phyloP scores from a whole-genome alignment of 23 tunicate species.

The Ascidia mentula region DNA sequence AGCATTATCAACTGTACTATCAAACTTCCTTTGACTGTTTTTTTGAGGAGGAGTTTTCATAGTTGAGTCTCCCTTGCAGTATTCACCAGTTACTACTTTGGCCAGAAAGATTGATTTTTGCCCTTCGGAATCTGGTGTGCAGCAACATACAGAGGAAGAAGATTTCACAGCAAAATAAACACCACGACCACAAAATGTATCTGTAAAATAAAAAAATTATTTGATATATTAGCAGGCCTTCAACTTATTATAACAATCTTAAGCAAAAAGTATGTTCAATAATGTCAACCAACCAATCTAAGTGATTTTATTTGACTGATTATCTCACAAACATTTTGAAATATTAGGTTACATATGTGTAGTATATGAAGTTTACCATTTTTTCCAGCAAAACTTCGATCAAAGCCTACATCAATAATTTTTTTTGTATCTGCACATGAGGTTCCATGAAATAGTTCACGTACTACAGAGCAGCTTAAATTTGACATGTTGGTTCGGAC shows the following conservation, averaged over 20 bases:
- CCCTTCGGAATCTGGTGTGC: background rate
- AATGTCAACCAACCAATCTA: no score
- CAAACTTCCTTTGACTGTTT: background rate
- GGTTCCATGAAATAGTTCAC: slow-evolving; percentile 1
- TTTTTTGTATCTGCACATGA: background rate
- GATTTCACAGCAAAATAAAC: slow-evolving; percentile 19
- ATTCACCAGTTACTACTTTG: slow-evolving; percentile 15
- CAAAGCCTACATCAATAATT: slow-evolving; percentile 1
- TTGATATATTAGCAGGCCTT: no score
- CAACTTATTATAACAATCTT: no score
- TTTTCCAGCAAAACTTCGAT: slow-evolving; percentile 19
- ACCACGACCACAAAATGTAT: background rate
- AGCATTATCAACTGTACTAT: slow-evolving; percentile 3
- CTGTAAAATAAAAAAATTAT: background rate
- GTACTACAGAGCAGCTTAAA: background rate
- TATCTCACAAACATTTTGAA: no score
- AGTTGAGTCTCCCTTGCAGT: background rate
- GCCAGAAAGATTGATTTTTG: slow-evolving; percentile 4
- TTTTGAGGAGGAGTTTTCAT: slow-evolving; percentile 15
- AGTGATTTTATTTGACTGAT: no score
- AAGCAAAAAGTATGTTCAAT: no score
- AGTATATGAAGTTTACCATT: no score
- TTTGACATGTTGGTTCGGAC: background rate
- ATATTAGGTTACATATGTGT: no score
- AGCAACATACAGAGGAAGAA: slow-evolving; percentile 1